Conservation (phyloP, 1,140 invertebrate species). For the Brachionus koreanus region DNA sequence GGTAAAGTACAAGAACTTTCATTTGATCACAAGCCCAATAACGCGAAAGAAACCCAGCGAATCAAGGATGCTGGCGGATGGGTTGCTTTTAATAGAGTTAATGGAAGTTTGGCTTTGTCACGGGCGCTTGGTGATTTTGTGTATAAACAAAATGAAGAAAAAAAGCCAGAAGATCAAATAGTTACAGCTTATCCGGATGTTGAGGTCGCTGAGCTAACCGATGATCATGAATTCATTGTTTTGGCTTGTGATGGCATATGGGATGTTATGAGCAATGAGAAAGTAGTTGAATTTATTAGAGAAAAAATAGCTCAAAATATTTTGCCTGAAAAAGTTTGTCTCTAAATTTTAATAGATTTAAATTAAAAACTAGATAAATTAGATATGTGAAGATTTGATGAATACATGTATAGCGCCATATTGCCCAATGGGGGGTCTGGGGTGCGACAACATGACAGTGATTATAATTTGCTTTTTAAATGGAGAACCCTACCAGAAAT, state of each 20-base stretch:
- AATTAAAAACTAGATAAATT: not conserved
- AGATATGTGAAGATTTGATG: conserved; percentile 92
- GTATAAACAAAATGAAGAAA: conserved; percentile 83
- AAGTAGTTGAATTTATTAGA: conserved; percentile 86
- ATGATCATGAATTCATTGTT: conserved; percentile 91
- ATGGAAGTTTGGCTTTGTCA: conserved; percentile 89
- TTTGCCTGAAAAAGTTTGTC: conserved; percentile 72
- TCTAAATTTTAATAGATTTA: conserved; percentile 50
- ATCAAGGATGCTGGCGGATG: conserved; percentile 81
- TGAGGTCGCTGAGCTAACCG: conserved; percentile 70
- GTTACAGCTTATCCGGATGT: conserved; percentile 94
- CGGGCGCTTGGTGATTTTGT: conserved; percentile 93
- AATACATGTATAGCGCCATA: conserved; percentile 87
- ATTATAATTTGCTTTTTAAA: conserved; percentile 76
- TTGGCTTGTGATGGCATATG: conserved; percentile 98
- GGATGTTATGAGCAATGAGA: conserved; percentile 92
- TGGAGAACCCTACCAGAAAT: conserved; percentile 68
- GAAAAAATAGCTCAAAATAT: conserved; percentile 71
- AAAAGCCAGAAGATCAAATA: conserved; percentile 85
- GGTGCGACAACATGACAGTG: conserved; percentile 98
- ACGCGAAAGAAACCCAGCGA: conserved; percentile 75
- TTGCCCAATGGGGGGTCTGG: conserved; percentile 87
- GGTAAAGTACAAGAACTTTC: conserved; percentile 71
- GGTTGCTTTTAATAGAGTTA: conserved; percentile 93
- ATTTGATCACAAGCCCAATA: conserved; percentile 87